Percentiles rank a stretch among this genome's conserved stretches.
Evolutionary conservation across 2,113 vertebrate genomes (phyloP).

Genomic region (Hydrochoerus hydrochaeris): DNA sequence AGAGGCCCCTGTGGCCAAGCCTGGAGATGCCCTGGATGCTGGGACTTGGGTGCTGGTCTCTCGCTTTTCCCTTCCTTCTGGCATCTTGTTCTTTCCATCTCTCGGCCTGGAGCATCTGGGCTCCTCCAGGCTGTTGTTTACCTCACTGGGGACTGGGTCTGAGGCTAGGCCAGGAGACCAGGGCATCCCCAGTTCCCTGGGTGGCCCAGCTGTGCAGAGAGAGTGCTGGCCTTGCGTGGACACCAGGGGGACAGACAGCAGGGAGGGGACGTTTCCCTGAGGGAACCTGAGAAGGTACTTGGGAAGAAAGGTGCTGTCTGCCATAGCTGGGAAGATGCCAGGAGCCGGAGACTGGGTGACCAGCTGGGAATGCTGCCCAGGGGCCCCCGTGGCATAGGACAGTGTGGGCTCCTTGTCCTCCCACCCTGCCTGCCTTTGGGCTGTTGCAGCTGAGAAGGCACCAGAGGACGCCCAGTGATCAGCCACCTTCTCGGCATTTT

Average conservation of each 20-base stretch:
- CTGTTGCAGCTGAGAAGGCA: not conserved
- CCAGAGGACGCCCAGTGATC: too few relatives aligned
- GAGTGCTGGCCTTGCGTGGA: not conserved
- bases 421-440: not conserved
- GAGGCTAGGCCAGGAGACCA: conserved; percentile 11
- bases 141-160: conserved; percentile 3
- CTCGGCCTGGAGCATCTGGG: conserved; percentile 6
- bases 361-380: not conserved
- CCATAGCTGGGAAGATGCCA: not conserved
- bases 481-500: rapidly evolving
- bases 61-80: conserved; percentile 32
- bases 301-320: conserved; percentile 81
- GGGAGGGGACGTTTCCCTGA: conserved; percentile 45
- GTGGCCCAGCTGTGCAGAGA: not conserved
- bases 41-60: conserved; percentile 16
- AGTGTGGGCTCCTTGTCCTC: not conserved
- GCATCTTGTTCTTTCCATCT: conserved; percentile 43
- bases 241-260: not conserved
- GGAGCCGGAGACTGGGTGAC: not conserved
- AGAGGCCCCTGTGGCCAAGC: not conserved
- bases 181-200: not conserved
- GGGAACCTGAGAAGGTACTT: conserved; percentile 87
- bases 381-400: not conserved
- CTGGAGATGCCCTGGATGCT: not conserved
- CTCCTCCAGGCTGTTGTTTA: not conserved